Evolutionary conservation across 2,797 vertebrate genomes (phyloP), one percentile per base, ranked within the genome.

Genomic region (Antennarius maculatus): DNA sequence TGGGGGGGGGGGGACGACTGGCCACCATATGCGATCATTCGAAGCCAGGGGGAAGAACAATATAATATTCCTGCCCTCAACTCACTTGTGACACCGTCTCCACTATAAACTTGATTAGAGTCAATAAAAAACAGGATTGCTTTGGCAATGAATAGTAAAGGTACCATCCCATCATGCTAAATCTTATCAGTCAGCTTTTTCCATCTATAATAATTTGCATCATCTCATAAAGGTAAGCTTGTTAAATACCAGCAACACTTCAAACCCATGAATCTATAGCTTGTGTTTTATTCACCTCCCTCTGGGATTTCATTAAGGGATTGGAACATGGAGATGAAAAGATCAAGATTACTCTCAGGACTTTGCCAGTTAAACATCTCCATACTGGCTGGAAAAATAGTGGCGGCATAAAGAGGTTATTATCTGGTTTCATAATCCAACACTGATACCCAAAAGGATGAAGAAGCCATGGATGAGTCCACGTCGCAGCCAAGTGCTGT

Each of bases 241-340:
- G 49, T 18, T 17, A 54, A 66, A 56, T 61, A 48, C 15, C 23
- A 49, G 12, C 43, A 51, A 61, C 31, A 18, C 31, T 11, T 75
- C 61, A 49, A 45, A 66, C 42, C 53, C 65, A 12, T 59, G 66
- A 72, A 73, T 74, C 57, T 67, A 37, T 3, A 43, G 31, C 39
- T 52, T 17, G 42, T 49, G 51, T 70, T 67, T 67, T 39, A 57
- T 69, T 70, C 70, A 53, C 49, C 70, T 69, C 79, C 69, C 61
- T 27, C 59, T 54, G 66, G 75, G 82, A 65, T 73, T 76, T 76
- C 71, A 81, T 80, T 76, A 80, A 76, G 72, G 46, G 70, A 77
- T 53, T 74, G 64, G 28, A 74, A 73, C 56, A n/a, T 68, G 39
- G 17, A 80, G 77, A 81, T 78, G 75, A 84, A 72, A 67, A 81